Base-by-base conservation (phyloP, 2,113 vertebrate genomes). In the Pandion haliaetus region DNA sequence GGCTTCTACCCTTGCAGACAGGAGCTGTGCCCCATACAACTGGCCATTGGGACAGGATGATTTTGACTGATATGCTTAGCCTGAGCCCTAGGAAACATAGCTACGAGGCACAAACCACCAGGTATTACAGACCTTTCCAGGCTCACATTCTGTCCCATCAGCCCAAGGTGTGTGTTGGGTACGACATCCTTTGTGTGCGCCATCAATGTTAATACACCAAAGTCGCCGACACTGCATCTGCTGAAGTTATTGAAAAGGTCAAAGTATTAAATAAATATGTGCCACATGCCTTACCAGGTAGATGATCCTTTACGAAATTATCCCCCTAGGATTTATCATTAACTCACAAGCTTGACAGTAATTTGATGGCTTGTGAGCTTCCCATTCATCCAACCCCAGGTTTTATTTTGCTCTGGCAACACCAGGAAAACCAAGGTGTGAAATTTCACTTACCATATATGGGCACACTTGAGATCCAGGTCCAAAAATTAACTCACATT, bases 401-500 rank as follows among this genome's bases (percentile, higher is more conserved):
- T 38, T 38, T 73, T 90, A 76, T 61, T 96, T 73, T 44, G 42
- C 59, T 34, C 45, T 70, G 55, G 76, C 49, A 70, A 93, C 36
- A 87, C 38, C 79, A 91, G 74, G 34, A 93, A 90, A 87, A 77
- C 50, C 92, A 96, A 93, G 49, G 82, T 44, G 44, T 81, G 63
- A 76, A 83, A 96, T 17, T 90, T 74, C 76, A 98, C 99, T 99
- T 98, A 99, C 99, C 99, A 99, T 99, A 95, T 99, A 99, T 1
- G 99, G 99, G 98, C 99, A 99, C 98, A 99, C 99, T 98, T 99
- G 99, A 84, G 99, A 99, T 91, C 99, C 99, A 3, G 99, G 98
- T 97, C 99, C 99, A 98, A 99, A 99, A 98, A 99, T 99, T 98
- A 99, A 97, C 98, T 99, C 99, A 97, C 99, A 99, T 97, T 99